Base-by-base conservation (phyloP, 2,113 vertebrate species). In the Rostratula benghalensis region DNA sequence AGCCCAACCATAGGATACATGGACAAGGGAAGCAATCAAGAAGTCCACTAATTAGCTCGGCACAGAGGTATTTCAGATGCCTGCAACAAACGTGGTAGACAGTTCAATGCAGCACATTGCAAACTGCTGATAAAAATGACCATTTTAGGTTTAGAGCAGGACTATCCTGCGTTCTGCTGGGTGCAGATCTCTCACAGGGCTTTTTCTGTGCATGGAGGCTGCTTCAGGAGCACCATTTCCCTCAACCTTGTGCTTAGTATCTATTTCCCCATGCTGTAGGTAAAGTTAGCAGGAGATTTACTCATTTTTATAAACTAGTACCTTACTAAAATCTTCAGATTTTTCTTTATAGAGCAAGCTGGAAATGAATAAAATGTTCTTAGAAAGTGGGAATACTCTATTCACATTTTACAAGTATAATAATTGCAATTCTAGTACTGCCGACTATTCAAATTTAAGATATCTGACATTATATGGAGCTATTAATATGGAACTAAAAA, bases 401-500 rank as follows among this genome's bases (percentile, higher is more conserved):
- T 41, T 61, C 74, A 61, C 24, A 59, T 78, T 93, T 93, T 73
- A 76, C 45, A 76, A 53, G 57, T 68, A 71, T 1, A 82, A 46
- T 67, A 82, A 89, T 16, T 76, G 70, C 22, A 93, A 89, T 87
- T 87, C 37, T 60, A 92, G 79, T 56, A 53, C 4, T 48, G 39
- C 1, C 65, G 63, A 73, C 30, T 77, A 85, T 54, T 90, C 54
- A 85, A 88, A 86, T 69, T 65, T 79, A 60, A 80, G 59, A 11
- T 79, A 73, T n/a, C 63, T 86, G 68, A 77, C 33, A 59, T 46
- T 0, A 0, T 50, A 61, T 1, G 1, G 70, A 45, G 9, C 83
- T 86, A 74, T 65, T 80, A 85, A 74, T 85, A 77, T 13, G 82
- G 28, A 89, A 77, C 18, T 80, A 65, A 93, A 95, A 13, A 60